These are phyloP conservation scores for Zhengitettix transpicula DNA, from an alignment of 2,888 invertebrate genomes.

Conservation along the genomic window DNA sequence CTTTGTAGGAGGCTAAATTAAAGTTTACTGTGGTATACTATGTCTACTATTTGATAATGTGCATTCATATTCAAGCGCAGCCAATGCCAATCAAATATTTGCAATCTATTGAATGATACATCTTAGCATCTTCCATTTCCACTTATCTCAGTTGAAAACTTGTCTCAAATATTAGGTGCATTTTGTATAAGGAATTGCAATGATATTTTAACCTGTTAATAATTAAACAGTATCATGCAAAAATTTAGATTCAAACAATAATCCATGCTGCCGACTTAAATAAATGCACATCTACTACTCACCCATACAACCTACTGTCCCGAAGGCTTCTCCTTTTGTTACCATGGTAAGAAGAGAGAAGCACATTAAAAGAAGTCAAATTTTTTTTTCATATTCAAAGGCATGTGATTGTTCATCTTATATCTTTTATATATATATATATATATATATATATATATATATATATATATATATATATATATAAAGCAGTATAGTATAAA, in stretches of 20 bases:
- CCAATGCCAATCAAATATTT: background rate
- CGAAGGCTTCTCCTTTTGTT: conserved; percentile 63
- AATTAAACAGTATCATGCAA: background rate
- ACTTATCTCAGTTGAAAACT: no score
- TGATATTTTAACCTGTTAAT: no score
- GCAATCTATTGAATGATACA: background rate
- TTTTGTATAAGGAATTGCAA: no score
- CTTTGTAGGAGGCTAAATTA: background rate
- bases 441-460: no score
- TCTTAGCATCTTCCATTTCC: no score
- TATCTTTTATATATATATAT: no score
- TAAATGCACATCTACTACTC: conserved; percentile 25
- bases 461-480: no score
- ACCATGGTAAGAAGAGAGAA: conserved; percentile 8
- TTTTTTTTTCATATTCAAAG: no score
- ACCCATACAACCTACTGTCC: conserved; percentile 80
- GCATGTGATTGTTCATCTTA: no score
- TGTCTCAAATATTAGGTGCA: no score
- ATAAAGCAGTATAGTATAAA: no score
- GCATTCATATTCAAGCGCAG: background rate
- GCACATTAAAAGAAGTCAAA: background rate
- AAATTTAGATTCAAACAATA: background rate
- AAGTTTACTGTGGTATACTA: background rate
- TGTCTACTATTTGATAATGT: background rate
- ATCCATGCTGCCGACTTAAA: conserved; percentile 1